Conservation (phyloP, 1,140 invertebrate species). For the Tetramorium alpestre region DNA sequence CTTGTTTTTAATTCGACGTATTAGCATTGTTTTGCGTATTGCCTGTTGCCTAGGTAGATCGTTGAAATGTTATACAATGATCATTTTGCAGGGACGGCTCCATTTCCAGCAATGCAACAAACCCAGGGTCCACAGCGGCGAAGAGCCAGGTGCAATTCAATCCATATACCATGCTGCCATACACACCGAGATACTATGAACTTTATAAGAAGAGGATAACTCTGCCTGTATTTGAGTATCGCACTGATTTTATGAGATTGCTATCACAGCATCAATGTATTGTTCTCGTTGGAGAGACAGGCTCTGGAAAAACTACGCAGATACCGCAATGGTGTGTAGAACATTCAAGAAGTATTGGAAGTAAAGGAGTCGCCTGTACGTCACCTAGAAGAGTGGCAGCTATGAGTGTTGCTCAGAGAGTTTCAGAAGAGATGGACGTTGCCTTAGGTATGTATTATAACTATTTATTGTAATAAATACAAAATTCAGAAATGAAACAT, state of each 20-base stretch:
- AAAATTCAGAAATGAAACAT: background rate
- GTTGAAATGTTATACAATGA: background rate
- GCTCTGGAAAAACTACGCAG: slow-evolving; percentile 99
- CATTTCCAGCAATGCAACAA: slow-evolving; percentile 76
- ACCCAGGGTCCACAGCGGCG: slow-evolving; percentile 80
- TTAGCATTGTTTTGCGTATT: background rate
- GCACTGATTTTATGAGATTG: slow-evolving; percentile 97
- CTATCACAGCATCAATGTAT: slow-evolving; percentile 96
- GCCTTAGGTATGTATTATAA: slow-evolving; percentile 86
- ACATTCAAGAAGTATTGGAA: slow-evolving; percentile 90
- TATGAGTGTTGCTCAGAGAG: slow-evolving; percentile 99
- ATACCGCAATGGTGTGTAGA: slow-evolving; percentile 98
- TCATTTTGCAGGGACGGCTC: slow-evolving; percentile 76
- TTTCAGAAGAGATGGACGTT: slow-evolving; percentile 99
- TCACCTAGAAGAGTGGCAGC: slow-evolving; percentile 99
- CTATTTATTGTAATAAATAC: background rate
- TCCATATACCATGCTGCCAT: slow-evolving; percentile 91
- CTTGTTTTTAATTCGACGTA: slow-evolving; percentile 8
- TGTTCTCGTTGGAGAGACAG: slow-evolving; percentile 98
- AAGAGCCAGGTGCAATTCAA: slow-evolving; percentile 88
- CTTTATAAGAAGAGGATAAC: slow-evolving; percentile 95
- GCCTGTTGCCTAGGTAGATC: background rate
- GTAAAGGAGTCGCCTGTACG: slow-evolving; percentile 97
- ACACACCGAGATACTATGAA: slow-evolving; percentile 93
- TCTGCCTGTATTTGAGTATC: slow-evolving; percentile 99